A percentile compares a stretch with the other conserved stretches of the same genome.
These are phyloP conservation scores for Macropus fuliginosus DNA, from an alignment of 2,797 vertebrate genomes.

Conservation along the genomic window DNA sequence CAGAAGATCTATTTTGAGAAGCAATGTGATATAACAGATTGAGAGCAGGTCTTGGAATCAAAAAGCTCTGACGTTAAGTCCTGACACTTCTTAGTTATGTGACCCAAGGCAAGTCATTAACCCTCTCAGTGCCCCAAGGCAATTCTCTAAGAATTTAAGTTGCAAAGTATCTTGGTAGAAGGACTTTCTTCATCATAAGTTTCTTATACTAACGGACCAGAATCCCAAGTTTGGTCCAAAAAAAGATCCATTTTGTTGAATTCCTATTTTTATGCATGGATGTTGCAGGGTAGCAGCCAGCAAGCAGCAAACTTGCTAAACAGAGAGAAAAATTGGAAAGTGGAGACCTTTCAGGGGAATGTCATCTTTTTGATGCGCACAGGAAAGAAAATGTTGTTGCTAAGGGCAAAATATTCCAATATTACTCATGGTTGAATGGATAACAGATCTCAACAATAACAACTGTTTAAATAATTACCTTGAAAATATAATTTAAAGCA, in stretches of 20 bases:
- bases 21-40: neutral
- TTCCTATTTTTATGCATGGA: constrained; percentile 40
- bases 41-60: neutral
- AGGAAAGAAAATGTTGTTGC: constrained; percentile 65
- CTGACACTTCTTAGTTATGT: neutral
- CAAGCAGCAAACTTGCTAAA: constrained; percentile 48
- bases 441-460: constrained; percentile 62
- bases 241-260: constrained; percentile 55
- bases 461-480: constrained; percentile 75
- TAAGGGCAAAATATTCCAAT: constrained; percentile 66
- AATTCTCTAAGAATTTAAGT: neutral
- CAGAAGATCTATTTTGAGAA: neutral
- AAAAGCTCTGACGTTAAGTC: neutral
- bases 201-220: constrained; percentile 9
- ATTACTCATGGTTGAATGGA: constrained; percentile 58
- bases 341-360: constrained; percentile 54
- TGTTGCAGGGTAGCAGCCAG: constrained; percentile 26
- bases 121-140: neutral
- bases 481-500: constrained; percentile 70
- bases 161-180: neutral
- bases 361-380: constrained; percentile 65
- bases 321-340: constrained; percentile 49
- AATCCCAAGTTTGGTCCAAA: constrained; percentile 49
- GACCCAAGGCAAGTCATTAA: neutral
- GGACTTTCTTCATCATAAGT: neutral